phyloP scores from a whole-genome alignment of 2,797 vertebrate genomes.

The Thaleichthys pacificus region DNA sequence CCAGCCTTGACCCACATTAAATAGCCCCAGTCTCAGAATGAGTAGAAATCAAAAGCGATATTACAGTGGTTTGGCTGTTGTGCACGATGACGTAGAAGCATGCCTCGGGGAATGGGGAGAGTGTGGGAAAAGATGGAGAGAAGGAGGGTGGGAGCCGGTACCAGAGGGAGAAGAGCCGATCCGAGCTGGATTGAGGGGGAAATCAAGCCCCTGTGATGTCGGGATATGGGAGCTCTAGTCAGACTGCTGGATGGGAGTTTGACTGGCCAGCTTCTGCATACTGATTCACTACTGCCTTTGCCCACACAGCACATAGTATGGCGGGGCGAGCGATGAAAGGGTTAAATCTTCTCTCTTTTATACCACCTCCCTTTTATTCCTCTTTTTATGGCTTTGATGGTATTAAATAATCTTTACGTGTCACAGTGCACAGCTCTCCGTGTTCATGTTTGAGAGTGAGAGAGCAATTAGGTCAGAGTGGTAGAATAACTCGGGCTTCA shows the following conservation, averaged over 20 bases:
- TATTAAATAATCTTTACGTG: slow-evolving; percentile 81
- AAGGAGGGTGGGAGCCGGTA: slow-evolving; percentile 65
- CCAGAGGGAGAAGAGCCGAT: slow-evolving; percentile 58
- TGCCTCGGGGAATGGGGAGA: slow-evolving; percentile 65
- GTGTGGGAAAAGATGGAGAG: slow-evolving; percentile 74
- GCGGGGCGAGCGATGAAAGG: slow-evolving; percentile 25
- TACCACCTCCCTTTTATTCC: slow-evolving; percentile 54
- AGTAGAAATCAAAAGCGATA: slow-evolving; percentile 66
- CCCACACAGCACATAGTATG: slow-evolving; percentile 8
- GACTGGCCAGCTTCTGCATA: slow-evolving; percentile 54
- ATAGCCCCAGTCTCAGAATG: slow-evolving; percentile 50
- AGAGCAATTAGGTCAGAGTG: slow-evolving; percentile 75
- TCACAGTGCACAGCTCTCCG: slow-evolving; percentile 69
- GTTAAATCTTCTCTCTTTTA: slow-evolving; percentile 49
- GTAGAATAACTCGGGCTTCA: slow-evolving; percentile 63
- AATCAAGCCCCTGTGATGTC: slow-evolving; percentile 66
- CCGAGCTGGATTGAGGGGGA: slow-evolving; percentile 43
- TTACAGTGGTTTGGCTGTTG: slow-evolving; percentile 70
- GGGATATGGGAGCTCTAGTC: slow-evolving; percentile 59
- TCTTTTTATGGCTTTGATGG: slow-evolving; percentile 76
- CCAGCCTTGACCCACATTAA: slow-evolving; percentile 50
- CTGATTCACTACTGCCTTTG: slow-evolving; percentile 50
- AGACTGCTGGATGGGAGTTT: slow-evolving; percentile 46
- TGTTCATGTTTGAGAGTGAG: slow-evolving; percentile 55
- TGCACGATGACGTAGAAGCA: slow-evolving; percentile 65